Percentiles rank a stretch among this genome's conserved stretches.
Conservation (phyloP, 2,888 invertebrate species). For the Watsonalla cultraria region DNA sequence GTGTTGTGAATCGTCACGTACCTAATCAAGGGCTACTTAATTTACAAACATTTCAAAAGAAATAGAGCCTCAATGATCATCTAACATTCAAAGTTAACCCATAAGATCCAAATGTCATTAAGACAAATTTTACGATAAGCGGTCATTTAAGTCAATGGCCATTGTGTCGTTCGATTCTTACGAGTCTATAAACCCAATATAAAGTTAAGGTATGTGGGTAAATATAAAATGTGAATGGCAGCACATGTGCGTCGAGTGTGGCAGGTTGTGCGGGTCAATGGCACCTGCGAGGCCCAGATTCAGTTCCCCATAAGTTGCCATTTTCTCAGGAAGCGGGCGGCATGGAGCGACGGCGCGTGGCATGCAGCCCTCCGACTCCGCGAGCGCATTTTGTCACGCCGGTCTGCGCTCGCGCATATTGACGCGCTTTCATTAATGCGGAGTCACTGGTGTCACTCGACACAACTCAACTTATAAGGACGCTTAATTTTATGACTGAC, state of each 20-base stretch:
- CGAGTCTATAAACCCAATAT: slow-evolving; percentile 50
- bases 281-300: slow-evolving; percentile 70
- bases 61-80: too few species aligned
- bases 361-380: slow-evolving; percentile 26
- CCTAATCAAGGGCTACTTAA: slow-evolving; percentile 9
- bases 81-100: too few species aligned
- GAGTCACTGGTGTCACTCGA: slow-evolving; percentile 53
- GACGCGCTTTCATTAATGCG: slow-evolving; percentile 67
- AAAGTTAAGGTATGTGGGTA: slow-evolving; percentile 43
- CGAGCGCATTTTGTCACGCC: slow-evolving; percentile 72
- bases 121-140: slow-evolving; percentile 4
- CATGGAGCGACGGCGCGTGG: slow-evolving; percentile 32
- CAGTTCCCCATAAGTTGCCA: slow-evolving; percentile 74
- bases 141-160: slow-evolving; percentile 40
- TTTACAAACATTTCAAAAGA: too few species aligned
- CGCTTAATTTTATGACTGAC: slow-evolving; percentile 45
- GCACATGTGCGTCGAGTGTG: slow-evolving; percentile 56
- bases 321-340: slow-evolving; percentile 70
- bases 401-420: slow-evolving; percentile 66
- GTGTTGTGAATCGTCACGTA: neutral
- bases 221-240: slow-evolving; percentile 65
- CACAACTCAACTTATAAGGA: slow-evolving; percentile 46
- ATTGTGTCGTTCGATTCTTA: slow-evolving; percentile 48
- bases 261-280: slow-evolving; percentile 65
- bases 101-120: too few species aligned